phyloP scores from a whole-genome alignment of 1,140 invertebrate species.

The Drosophila setifemur region DNA sequence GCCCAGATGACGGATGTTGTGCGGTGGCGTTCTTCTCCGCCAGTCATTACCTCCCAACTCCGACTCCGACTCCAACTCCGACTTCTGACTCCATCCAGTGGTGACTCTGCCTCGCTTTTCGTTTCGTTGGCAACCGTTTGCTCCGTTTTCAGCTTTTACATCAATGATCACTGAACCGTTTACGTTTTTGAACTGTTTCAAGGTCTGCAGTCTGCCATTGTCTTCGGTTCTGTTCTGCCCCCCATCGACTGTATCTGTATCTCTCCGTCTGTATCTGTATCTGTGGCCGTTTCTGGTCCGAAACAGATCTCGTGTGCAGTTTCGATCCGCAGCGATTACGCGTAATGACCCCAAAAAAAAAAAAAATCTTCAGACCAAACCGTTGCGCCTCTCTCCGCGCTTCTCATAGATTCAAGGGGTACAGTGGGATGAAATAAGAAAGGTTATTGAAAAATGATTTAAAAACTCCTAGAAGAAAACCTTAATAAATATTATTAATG shows the following conservation, averaged over 20 bases:
- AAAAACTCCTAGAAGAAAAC: too few relatives aligned
- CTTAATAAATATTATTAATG: too few relatives aligned
- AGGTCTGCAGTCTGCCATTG: slow-evolving; percentile 69
- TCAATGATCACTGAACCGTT: slow-evolving; percentile 82
- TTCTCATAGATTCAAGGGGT: slow-evolving; percentile 15
- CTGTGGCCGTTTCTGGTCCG: slow-evolving; percentile 10
- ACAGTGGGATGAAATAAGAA: neutral
- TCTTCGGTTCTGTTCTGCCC: slow-evolving; percentile 17
- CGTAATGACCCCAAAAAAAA: slow-evolving; percentile 16
- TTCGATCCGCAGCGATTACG: slow-evolving; percentile 21
- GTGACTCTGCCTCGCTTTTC: slow-evolving; percentile 34
- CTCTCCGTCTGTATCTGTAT: slow-evolving; percentile 17
- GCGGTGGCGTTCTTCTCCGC: slow-evolving; percentile 27
- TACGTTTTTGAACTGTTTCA: slow-evolving; percentile 82
- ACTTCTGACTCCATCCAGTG: slow-evolving; percentile 10
- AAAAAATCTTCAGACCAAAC: slow-evolving; percentile 1
- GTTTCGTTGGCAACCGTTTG: slow-evolving; percentile 34
- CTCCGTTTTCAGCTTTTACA: slow-evolving; percentile 63
- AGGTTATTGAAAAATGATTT: too few relatives aligned
- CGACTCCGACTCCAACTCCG: neutral
- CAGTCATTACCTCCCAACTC: slow-evolving; percentile 42
- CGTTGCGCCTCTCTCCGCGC: slow-evolving; percentile 20
- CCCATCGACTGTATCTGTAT: neutral
- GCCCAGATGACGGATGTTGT: slow-evolving; percentile 75
- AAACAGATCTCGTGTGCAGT: slow-evolving; percentile 22